Conservation (phyloP, 2,888 invertebrate species). For the Mythimna lalbum region DNA sequence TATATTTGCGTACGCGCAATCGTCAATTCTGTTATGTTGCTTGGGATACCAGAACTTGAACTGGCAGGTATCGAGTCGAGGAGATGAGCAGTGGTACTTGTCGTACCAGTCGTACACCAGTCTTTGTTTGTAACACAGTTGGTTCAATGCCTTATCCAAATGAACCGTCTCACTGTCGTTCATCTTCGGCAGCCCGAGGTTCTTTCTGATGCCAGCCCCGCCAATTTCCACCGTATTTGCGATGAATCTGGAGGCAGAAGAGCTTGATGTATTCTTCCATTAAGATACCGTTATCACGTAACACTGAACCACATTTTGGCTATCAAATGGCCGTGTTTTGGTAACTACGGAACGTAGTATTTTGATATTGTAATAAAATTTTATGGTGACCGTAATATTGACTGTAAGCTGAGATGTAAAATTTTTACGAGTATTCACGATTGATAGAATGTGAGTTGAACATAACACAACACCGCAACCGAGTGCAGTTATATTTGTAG, state of each 20-base stretch:
- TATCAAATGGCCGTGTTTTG: conserved; percentile 47
- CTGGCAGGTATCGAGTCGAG: conserved; percentile 73
- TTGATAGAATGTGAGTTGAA: conserved; percentile 26
- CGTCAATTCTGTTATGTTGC: conserved; percentile 70
- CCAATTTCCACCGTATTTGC: conserved; percentile 84
- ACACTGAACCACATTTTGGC: conserved; percentile 38
- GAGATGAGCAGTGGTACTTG: conserved; percentile 73
- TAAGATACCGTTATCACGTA: conserved; percentile 28
- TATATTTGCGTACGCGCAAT: conserved; percentile 80
- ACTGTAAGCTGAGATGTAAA: conserved; percentile 48
- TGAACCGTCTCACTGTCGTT: conserved; percentile 79
- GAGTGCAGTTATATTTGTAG: conserved; percentile 10
- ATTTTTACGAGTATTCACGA: conserved; percentile 48
- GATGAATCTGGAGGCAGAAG: conserved; percentile 84
- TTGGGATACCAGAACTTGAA: conserved; percentile 75
- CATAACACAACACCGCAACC: no score
- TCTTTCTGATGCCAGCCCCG: conserved; percentile 83
- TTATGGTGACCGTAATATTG: conserved; percentile 51
- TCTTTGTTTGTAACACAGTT: conserved; percentile 71
- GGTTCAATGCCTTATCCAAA: conserved; percentile 80
- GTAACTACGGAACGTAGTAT: conserved; percentile 38
- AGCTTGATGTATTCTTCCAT: conserved; percentile 66
- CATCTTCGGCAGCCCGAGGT: conserved; percentile 87
- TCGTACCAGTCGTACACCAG: conserved; percentile 78
- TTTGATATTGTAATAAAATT: conserved; percentile 64